A percentile compares a stretch with the other conserved stretches of the same genome.
Evolutionary conservation across 2,113 vertebrate genomes (phyloP).

Genomic region (Tringa solitaria): DNA sequence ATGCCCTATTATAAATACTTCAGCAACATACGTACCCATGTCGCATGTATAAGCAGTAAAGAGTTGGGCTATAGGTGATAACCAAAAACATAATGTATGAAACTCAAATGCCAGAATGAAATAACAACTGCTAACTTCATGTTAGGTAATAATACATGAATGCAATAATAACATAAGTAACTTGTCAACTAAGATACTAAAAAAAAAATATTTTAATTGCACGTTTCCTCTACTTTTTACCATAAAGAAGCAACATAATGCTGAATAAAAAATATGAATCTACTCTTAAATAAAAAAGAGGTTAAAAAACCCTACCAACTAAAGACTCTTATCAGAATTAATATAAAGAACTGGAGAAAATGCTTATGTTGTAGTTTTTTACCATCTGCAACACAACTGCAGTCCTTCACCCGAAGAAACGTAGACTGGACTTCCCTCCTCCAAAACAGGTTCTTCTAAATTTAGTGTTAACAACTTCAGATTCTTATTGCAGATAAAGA

Average conservation of each 20-base stretch:
- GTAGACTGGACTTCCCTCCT: not conserved
- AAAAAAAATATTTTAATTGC: not conserved
- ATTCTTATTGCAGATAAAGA: not conserved
- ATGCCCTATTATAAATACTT: not conserved
- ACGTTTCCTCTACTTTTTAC: not conserved
- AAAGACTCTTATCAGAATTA: not conserved
- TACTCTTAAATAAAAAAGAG: not conserved
- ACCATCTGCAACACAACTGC: not conserved
- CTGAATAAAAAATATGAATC: not conserved
- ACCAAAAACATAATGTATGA: not conserved
- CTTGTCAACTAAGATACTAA: not conserved
- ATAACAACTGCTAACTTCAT: not conserved
- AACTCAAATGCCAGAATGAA: not conserved
- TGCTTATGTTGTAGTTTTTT: not conserved
- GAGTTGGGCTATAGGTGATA: not conserved
- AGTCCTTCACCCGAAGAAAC: not conserved
- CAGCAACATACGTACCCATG: not conserved
- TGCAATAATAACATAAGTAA: not conserved
- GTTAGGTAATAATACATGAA: not conserved
- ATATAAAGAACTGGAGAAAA: not conserved
- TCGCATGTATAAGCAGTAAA: not conserved
- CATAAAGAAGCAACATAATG: not conserved
- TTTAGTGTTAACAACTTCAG: not conserved
- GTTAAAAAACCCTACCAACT: not conserved
- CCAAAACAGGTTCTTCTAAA: not conserved